Evolutionary conservation across 2,888 invertebrate genomes (phyloP).

Genomic region (Agonopterix arenella): DNA sequence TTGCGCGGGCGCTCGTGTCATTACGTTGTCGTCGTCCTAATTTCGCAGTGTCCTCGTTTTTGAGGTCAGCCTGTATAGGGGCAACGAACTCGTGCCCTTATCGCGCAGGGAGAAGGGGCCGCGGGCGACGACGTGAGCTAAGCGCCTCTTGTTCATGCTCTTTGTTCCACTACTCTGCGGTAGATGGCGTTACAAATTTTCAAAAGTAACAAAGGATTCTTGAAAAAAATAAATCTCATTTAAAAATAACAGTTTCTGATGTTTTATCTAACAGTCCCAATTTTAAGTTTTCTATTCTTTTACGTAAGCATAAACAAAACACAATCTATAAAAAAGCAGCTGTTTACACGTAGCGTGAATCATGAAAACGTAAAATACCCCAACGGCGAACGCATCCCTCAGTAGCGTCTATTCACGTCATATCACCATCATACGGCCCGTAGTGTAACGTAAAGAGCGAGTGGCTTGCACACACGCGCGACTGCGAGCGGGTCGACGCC

Average conservation of each 20-base stretch:
- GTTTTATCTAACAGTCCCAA: too few relatives aligned
- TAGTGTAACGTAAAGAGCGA: slow-evolving; percentile 29
- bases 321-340: too few relatives aligned
- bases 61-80: slow-evolving; percentile 80
- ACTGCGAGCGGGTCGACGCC: slow-evolving; percentile 60
- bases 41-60: slow-evolving; percentile 84
- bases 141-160: slow-evolving; percentile 17
- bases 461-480: slow-evolving; percentile 30
- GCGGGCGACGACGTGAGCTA: slow-evolving; percentile 26
- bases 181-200: slow-evolving; percentile 49
- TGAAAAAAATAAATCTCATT: too few relatives aligned
- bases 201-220: too few relatives aligned
- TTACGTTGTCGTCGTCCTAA: slow-evolving; percentile 76
- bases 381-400: too few relatives aligned
- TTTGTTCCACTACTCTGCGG: slow-evolving; percentile 41
- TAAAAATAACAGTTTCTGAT: too few relatives aligned
- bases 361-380: too few relatives aligned
- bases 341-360: too few relatives aligned
- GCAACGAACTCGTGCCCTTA: slow-evolving; percentile 77
- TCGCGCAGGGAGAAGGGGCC: slow-evolving; percentile 52
- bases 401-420: too few relatives aligned
- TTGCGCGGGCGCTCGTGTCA: slow-evolving; percentile 56
- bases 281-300: too few relatives aligned
- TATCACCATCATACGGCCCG: too few relatives aligned
- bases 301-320: too few relatives aligned